Evolutionary conservation across 2,888 invertebrate species (phyloP), one percentile per base, ranked within the genome.

Genomic region (Drosophila rellima): DNA sequence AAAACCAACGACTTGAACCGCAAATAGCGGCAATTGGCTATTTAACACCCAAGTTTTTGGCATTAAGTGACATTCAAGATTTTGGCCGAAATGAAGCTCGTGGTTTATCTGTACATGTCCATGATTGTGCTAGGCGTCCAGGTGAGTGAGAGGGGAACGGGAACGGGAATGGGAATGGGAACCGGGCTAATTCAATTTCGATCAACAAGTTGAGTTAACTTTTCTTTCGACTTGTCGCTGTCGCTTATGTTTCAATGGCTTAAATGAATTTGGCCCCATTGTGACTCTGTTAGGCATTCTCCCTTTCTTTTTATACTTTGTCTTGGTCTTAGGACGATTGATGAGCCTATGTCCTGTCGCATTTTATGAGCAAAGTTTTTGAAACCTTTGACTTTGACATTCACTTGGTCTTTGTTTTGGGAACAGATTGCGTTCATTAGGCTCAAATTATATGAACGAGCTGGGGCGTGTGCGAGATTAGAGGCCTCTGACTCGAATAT

Each of bases 71-170:
- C 10, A 1, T 42, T 33, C 60, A 64, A 75, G 40, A 35, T 66
- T 74, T 66, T 74, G 70, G 70, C 33, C 80, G 69, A 72, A 63
- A 92, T 92, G 92, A 92, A 91, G 87, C 90, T 91, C 51, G 90
- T 87, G 45, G 80, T 90, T 31, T 90, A 92, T 70, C 78, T 92
- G 67, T 92, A 91, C 52, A 77, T 92, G 74, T 90, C 91, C 61
- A 86, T 92, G 83, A 89, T 92, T 81, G 89, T 91, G 65, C 82
- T 92, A 48, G 88, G 91, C 59, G 92, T 91, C 55, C 91, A 91
- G 92, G 92, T 92, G 62, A 64, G 74, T 77, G 11, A 7, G n/a
- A 6, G n/a, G 3, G 6, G 13, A 13, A 51, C 8, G 15, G 15
- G 35, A 39, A 5, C 8, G 11, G 33, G 8, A 3, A 15, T 11